Evolutionary conservation across 2,888 invertebrate species (phyloP), one percentile per base, ranked within the genome.

Genomic region (Sinhomidia bicolor): DNA sequence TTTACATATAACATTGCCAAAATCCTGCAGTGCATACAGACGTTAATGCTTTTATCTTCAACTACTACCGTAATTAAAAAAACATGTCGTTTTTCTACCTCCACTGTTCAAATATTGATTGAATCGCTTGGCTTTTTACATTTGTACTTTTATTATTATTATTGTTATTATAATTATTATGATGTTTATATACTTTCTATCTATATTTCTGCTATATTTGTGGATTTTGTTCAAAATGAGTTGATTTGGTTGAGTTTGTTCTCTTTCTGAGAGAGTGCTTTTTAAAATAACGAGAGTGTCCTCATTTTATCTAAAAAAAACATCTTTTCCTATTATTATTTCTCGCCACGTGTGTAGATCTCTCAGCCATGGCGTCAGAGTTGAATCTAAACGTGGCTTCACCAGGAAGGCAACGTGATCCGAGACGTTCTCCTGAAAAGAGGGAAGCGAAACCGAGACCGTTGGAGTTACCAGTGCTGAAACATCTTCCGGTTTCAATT

Each of bases 401-500:
- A 1, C 95, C 95, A 2, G 84, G 85, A 36, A 93, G 93, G 65
- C 93, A 93, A n/a, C 89, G 89, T 32, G 90, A 90, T 47, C 81
- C 86, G 51, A 79, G 89, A 29, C 44, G 90, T 47, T 91, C 91
- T 36, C 91, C 92, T 32, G 92, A 91, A 71, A 91, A 94, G 90
- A 94, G 94, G 90, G 91, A 93, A 93, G 54, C 93, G 93, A n/a
- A 94, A 93, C 89, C 94, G 93, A 7, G 93, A 93, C 5, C 89
- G 14, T 78, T 89, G 17, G 92, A 92, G 51, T 91, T 92, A 23
- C 95, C 95, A 84, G 94, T 95, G 2, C 93, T 97, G 84, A 95
- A 96, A 80, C 96, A 96, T 0, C 94, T 98, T 89, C 97, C 98
- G 0, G 96, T 97, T 92, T 97, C 97, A 14, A 94, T 98, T 41